These are phyloP conservation scores for Drosophila sproati DNA, from an alignment of 1,140 invertebrate genomes.

Conservation along the genomic window DNA sequence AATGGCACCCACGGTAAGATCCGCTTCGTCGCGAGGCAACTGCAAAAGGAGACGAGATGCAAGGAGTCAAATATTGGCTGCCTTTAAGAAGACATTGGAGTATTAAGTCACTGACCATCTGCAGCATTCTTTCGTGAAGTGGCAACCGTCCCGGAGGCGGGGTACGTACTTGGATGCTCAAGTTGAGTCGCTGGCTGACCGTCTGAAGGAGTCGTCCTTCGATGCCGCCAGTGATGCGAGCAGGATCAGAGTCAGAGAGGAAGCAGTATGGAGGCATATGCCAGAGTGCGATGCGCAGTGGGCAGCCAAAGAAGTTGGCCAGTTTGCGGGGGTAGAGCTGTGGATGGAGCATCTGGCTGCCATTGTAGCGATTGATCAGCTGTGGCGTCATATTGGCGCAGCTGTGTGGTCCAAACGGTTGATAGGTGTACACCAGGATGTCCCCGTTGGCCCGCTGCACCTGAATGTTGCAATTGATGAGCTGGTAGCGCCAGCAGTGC, in stretches of 20 bases:
- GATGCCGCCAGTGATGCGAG: constrained; percentile 25
- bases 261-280: constrained; percentile 57
- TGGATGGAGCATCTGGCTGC: constrained; percentile 34
- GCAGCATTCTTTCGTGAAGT: constrained; percentile 22
- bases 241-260: no score
- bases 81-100: no score
- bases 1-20: constrained; percentile 56
- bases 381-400: constrained; percentile 50
- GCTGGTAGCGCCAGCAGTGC: constrained; percentile 70
- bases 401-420: constrained; percentile 43
- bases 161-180: constrained; percentile 38
- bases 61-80: not conserved
- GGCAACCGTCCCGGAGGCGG: not conserved
- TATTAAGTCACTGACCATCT: constrained; percentile 43
- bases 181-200: constrained; percentile 53
- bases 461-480: constrained; percentile 75
- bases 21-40: constrained; percentile 48
- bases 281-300: constrained; percentile 52
- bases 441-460: constrained; percentile 68
- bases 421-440: constrained; percentile 69
- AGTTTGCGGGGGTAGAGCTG: constrained; percentile 68
- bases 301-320: constrained; percentile 63
- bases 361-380: constrained; percentile 71
- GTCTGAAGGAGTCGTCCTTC: constrained; percentile 65
- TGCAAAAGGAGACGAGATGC: not conserved